These are phyloP conservation scores for Drosophila crucigera DNA, from an alignment of 2,888 invertebrate genomes.

Conservation along the genomic window DNA sequence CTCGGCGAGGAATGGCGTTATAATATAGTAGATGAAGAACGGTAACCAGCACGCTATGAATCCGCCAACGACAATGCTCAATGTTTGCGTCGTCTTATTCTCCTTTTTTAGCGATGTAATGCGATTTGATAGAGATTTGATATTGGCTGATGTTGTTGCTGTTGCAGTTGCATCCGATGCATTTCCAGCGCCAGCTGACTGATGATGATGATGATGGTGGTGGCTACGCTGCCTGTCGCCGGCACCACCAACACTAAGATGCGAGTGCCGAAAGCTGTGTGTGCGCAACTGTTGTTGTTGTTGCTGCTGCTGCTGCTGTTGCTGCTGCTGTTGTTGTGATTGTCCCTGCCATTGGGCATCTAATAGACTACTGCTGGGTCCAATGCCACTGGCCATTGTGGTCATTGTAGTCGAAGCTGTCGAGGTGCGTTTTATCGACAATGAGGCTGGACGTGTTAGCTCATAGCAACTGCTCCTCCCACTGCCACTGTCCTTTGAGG, in stretches of 20 bases:
- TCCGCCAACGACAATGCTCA: conserved; percentile 94
- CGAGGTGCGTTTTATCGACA: conserved; percentile 79
- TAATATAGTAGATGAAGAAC: conserved; percentile 93
- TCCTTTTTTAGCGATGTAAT: conserved; percentile 91
- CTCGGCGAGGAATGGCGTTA: conserved; percentile 91
- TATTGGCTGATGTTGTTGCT: conserved; percentile 60
- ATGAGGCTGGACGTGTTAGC: conserved; percentile 79
- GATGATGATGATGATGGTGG: conserved; percentile 45
- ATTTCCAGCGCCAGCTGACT: neutral
- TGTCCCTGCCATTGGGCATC: conserved; percentile 72
- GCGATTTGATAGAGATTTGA: conserved; percentile 85
- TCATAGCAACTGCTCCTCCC: conserved; percentile 80
- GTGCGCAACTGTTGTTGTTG: conserved; percentile 35
- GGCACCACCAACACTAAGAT: conserved; percentile 52
- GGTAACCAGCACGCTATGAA: conserved; percentile 96
- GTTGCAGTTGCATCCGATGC: conserved; percentile 1
- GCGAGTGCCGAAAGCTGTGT: conserved; percentile 70
- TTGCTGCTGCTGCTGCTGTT: conserved; percentile 24
- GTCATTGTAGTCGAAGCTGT: conserved; percentile 81
- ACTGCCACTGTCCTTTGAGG: conserved; percentile 40
- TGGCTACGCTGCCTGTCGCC: conserved; percentile 53
- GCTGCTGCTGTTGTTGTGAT: conserved; percentile 41
- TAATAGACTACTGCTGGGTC: conserved; percentile 70
- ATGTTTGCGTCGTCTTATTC: conserved; percentile 94
- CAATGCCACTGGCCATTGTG: conserved; percentile 76